These are phyloP conservation scores for Zalophus californianus DNA, from an alignment of 2,797 vertebrate genomes.

Conservation along the genomic window DNA sequence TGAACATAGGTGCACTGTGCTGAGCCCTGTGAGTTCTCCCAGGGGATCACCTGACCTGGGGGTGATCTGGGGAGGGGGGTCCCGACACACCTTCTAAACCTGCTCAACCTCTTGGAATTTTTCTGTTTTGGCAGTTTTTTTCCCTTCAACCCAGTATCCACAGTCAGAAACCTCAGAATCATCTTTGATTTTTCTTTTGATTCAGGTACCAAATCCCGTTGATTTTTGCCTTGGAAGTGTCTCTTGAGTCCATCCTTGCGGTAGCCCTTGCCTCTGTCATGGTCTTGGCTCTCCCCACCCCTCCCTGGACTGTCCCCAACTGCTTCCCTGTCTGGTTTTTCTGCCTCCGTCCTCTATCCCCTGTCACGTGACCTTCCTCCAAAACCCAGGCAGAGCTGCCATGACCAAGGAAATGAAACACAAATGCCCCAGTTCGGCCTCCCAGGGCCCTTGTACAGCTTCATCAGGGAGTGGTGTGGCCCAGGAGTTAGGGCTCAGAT, in stretches of 20 bases:
- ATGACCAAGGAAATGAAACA: neutral
- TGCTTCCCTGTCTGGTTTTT: neutral
- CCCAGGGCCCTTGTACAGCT: neutral
- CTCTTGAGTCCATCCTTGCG: neutral
- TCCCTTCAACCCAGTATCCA: neutral
- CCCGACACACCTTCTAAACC: accelerated
- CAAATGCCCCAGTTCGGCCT: neutral
- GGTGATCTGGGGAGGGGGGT: accelerated
- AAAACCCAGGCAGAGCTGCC: neutral
- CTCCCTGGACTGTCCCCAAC: accelerated
- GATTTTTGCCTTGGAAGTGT: neutral
- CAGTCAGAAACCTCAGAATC: neutral
- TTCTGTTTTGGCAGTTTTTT: neutral
- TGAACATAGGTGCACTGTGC: accelerated
- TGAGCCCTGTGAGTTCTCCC: neutral
- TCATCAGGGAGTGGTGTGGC: accelerated
- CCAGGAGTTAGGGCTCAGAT: accelerated
- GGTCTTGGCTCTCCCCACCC: accelerated
- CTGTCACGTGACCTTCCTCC: neutral
- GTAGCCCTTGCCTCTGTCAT: accelerated
- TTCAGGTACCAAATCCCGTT: neutral
- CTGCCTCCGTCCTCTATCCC: neutral
- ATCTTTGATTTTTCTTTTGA: neutral
- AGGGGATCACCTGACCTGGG: neutral
- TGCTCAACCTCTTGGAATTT: neutral